Evolutionary conservation across 1,140 invertebrate species (phyloP), one percentile per base, ranked within the genome.

Genomic region (Pseudomyrmex dendroicus): DNA sequence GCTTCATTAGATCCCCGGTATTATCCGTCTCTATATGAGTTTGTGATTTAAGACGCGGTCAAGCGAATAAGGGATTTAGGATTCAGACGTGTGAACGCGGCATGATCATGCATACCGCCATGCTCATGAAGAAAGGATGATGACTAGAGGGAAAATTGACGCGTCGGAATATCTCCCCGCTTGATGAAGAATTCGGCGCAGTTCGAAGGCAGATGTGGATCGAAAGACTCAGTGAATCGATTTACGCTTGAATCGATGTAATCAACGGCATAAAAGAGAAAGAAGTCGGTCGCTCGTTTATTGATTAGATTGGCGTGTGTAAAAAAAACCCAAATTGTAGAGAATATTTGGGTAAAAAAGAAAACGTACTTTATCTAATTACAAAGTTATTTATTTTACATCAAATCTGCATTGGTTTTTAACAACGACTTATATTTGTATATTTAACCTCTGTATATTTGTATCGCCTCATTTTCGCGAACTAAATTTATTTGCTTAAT

Each of bases 171-270:
- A 35, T 35, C 74, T 70, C 74, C 85, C 85, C 48, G 59, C 82
- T 87, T 87, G 86, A 87, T 84, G 85, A 87, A 87, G 86, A 87
- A 87, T 87, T 87, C 85, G 85, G 82, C 68, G 85, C 63, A 84
- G 73, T 61, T 35, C 73, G 80, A 73, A 70, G 68, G 46, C 86
- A 86, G 86, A 61, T 87, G 85, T 63, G 63, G 82, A 70, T 87
- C 86, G 76, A 80, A 87, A 87, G 86, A 87, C 82, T 87, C 73
- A 50, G 35, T 84, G 86, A 87, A 87, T 87, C 86, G 86, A 87
- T 87, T 87, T 87, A 87, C 72, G 61, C 59, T 62, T 87, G 86
- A 87, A 87, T 84, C 74, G 85, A 87, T 87, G 85, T 87, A 87
- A 87, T 87, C 86, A 87, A 70, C 86, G 82, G 35, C 44, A 61